These are phyloP conservation scores for Alouatta palliata DNA, from an alignment of 2,113 vertebrate genomes.

Conservation along the genomic window DNA sequence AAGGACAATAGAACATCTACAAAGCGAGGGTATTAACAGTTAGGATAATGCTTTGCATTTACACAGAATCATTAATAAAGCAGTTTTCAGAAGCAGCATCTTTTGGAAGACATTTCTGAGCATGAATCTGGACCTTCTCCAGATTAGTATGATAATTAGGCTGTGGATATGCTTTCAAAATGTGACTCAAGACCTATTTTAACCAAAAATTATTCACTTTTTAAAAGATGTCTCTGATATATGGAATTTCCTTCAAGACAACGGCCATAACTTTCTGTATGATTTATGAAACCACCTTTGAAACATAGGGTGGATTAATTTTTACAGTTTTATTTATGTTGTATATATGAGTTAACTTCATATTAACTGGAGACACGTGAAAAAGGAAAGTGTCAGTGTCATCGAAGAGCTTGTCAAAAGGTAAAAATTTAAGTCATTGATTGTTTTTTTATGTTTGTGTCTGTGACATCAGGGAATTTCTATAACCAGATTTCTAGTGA, in stretches of 20 bases:
- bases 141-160: constrained; percentile 52
- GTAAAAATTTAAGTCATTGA: not conserved
- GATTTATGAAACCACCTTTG: constrained; percentile 58
- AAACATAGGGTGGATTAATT: constrained; percentile 11
- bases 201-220: constrained; percentile 50
- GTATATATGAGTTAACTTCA: constrained; percentile 28
- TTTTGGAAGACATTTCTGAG: constrained; percentile 14
- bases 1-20: not conserved
- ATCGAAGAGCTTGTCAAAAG: not conserved
- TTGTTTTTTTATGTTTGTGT: not conserved
- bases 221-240: constrained; percentile 24
- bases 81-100: not conserved
- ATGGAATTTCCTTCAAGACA: constrained; percentile 38
- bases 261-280: not conserved
- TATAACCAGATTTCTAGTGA: not conserved
- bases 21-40: not conserved
- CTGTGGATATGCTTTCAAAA: not conserved
- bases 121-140: not conserved
- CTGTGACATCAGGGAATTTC: not conserved
- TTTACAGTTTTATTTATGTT: constrained; percentile 52
- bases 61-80: not conserved
- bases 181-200: not conserved
- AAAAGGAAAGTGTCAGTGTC: not conserved
- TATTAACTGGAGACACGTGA: not conserved
- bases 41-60: not conserved